Evolutionary conservation across 2,888 invertebrate species (phyloP).

Genomic region (Liopterus haemorrhoidalis): DNA sequence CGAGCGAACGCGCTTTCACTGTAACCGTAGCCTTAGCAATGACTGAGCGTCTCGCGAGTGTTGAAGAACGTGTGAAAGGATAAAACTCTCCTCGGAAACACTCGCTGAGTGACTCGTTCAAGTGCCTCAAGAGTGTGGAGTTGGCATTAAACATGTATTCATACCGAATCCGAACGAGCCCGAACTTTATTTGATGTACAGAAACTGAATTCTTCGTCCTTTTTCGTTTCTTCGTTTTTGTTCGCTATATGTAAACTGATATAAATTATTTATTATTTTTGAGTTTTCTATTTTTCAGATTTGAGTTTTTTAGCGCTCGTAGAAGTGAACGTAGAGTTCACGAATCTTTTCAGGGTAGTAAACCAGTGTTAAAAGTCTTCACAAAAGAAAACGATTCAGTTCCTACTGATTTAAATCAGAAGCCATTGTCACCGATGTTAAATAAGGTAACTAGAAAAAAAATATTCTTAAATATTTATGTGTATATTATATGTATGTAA

Average conservation of each 20-base stretch:
- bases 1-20: no score
- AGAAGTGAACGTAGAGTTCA: slow-evolving; percentile 45
- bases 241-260: not conserved
- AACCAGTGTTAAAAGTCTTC: slow-evolving; percentile 46
- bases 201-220: not conserved
- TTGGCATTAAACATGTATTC: no score
- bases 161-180: not conserved
- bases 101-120: no score
- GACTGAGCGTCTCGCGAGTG: no score
- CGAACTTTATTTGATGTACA: not conserved
- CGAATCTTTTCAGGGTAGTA: slow-evolving; percentile 45
- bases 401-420: slow-evolving; percentile 43
- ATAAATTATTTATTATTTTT: no score
- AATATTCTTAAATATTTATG: not conserved
- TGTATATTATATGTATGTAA: no score
- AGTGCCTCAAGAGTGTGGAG: no score
- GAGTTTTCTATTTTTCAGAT: slow-evolving; percentile 36
- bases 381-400: slow-evolving; percentile 42
- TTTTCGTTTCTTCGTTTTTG: not conserved
- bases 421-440: slow-evolving; percentile 54
- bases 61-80: no score
- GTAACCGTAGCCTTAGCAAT: no score
- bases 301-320: slow-evolving; percentile 49
- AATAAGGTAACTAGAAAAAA: slow-evolving; percentile 47
- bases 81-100: no score